Evolutionary conservation across 2,797 vertebrate genomes (phyloP).

Genomic region (Thamnophis elegans): DNA sequence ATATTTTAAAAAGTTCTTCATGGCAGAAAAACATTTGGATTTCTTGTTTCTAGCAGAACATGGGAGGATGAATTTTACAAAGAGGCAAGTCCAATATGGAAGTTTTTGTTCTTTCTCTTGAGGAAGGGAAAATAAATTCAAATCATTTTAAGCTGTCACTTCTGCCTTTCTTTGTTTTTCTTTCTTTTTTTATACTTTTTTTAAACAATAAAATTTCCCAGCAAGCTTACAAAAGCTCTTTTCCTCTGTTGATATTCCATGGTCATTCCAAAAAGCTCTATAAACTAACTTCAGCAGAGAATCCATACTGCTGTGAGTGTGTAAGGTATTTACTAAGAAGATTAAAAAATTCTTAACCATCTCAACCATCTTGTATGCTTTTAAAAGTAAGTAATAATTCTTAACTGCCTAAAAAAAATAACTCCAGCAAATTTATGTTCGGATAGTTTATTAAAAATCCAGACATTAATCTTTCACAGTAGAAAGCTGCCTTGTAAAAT

Average conservation of each 20-base stretch:
- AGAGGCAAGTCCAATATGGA: not conserved
- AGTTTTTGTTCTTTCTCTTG: not conserved
- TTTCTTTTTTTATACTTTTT: not conserved
- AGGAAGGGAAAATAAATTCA: not conserved
- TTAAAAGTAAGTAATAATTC: not conserved
- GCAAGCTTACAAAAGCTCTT: not conserved
- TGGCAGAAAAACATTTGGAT: not conserved
- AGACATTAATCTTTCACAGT: not conserved
- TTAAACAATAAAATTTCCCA: not conserved
- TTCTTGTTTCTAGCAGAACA: not conserved
- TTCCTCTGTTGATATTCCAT: not conserved
- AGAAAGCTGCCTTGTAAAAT: not conserved
- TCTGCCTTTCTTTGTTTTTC: not conserved
- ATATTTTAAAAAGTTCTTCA: not conserved
- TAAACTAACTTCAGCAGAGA: not conserved
- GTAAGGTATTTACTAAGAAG: not conserved
- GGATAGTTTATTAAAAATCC: not conserved
- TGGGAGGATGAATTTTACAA: not conserved
- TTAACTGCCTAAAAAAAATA: not conserved
- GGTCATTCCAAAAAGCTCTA: not conserved
- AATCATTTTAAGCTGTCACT: not conserved
- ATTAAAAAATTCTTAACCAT: not conserved
- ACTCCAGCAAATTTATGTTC: not conserved
- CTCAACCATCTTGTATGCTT: not conserved
- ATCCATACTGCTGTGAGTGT: not conserved